A percentile compares a stretch with the other conserved stretches of the same genome.
These are phyloP conservation scores for Mormyrops boulengeri DNA, from an alignment of 2,797 vertebrate species.

Conservation along the genomic window DNA sequence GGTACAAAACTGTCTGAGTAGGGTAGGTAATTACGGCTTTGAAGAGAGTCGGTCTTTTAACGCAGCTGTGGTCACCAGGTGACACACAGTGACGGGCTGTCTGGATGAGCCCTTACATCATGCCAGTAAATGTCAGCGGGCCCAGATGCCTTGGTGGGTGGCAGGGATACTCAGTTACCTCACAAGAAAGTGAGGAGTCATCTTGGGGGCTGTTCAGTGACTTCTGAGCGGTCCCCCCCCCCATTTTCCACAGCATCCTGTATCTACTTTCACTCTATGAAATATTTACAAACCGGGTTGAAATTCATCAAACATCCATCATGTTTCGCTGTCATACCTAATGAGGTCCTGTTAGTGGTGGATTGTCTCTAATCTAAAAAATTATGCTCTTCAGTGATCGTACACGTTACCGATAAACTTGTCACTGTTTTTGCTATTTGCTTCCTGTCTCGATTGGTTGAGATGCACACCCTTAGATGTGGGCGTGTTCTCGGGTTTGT, in stretches of 20 bases:
- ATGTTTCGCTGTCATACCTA: neutral
- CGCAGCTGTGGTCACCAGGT: neutral
- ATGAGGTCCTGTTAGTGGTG: neutral
- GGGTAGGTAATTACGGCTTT: neutral
- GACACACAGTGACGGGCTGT: neutral
- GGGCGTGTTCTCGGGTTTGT: neutral
- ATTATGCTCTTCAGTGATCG: neutral
- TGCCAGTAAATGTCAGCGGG: neutral
- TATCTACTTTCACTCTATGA: neutral
- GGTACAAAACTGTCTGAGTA: neutral
- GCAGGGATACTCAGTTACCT: neutral
- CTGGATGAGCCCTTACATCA: neutral
- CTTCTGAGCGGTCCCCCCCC: neutral
- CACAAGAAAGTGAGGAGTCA: neutral
- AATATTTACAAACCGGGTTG: neutral
- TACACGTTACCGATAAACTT: neutral
- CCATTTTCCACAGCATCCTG: neutral
- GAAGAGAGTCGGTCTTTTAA: neutral
- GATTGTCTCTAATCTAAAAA: neutral
- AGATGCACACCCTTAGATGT: neutral
- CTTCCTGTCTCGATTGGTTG: neutral
- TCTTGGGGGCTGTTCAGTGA: neutral
- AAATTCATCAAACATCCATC: neutral
- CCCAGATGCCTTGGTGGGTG: neutral
- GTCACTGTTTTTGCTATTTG: neutral